Evolutionary conservation across 2,888 invertebrate genomes (phyloP).

Genomic region (Dasypogon diadema): DNA sequence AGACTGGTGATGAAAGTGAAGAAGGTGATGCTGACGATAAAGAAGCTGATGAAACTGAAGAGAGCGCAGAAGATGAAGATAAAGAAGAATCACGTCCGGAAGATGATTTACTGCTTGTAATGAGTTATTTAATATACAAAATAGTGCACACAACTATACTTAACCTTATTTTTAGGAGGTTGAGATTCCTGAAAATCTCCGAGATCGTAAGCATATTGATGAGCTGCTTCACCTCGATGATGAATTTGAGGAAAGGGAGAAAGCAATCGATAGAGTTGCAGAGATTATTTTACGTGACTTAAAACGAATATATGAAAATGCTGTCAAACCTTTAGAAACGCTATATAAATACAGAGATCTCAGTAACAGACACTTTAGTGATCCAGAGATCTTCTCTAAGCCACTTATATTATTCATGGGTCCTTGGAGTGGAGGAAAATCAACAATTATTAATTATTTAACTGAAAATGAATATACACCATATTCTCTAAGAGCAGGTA

Average conservation of each 20-base stretch:
- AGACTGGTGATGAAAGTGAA: constrained; percentile 53
- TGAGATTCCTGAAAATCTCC: constrained; percentile 81
- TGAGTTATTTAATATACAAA: constrained; percentile 56
- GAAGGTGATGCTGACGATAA: constrained; percentile 58
- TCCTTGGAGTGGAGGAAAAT: constrained; percentile 97
- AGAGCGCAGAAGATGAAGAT: constrained; percentile 65
- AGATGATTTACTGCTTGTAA: constrained; percentile 75
- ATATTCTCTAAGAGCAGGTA: constrained; percentile 88
- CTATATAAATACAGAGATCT: constrained; percentile 92
- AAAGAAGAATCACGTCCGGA: constrained; percentile 72
- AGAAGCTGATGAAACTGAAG: constrained; percentile 59
- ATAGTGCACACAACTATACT: background rate
- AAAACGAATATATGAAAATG: constrained; percentile 86
- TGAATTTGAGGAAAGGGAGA: constrained; percentile 78
- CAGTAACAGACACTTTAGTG: constrained; percentile 91
- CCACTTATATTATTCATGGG: constrained; percentile 94
- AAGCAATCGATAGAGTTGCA: constrained; percentile 78
- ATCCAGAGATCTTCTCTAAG: constrained; percentile 95
- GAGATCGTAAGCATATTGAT: constrained; percentile 83
- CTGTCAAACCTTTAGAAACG: constrained; percentile 91
- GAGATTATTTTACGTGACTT: constrained; percentile 85
- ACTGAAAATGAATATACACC: constrained; percentile 87
- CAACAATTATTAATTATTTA: constrained; percentile 92
- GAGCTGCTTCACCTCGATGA: constrained; percentile 84
- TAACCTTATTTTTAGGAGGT: constrained; percentile 69